Conservation (phyloP, 2,888 invertebrate genomes). For the Noctua pronuba region DNA sequence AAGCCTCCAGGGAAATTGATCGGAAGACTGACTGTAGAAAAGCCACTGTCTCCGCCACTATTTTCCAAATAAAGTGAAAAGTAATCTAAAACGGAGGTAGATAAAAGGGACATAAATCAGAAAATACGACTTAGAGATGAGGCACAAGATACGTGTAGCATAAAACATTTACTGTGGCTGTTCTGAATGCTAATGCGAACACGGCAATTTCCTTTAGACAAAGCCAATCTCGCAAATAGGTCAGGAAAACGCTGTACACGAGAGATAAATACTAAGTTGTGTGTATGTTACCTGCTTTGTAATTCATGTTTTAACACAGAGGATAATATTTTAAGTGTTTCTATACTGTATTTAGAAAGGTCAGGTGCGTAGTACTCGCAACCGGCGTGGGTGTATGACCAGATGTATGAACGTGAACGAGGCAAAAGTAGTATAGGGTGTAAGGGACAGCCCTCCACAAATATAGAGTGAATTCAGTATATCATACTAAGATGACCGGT, state of each 20-base stretch:
- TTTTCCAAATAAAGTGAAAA: not conserved
- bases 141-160: constrained; percentile 3
- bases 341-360: too few relatives aligned
- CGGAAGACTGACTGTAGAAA: not conserved
- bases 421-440: too few relatives aligned
- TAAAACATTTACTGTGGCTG: constrained; percentile 39
- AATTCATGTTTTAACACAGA: not conserved
- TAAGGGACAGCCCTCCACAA: too few relatives aligned
- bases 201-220: constrained; percentile 36
- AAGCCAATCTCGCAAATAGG: constrained; percentile 35
- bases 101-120: constrained; percentile 19
- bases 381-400: too few relatives aligned
- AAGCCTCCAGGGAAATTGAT: too few relatives aligned
- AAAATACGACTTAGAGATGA: constrained; percentile 9
- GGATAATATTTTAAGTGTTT: not conserved
- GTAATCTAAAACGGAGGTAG: not conserved
- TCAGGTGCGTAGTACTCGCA: too few relatives aligned
- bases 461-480: too few relatives aligned
- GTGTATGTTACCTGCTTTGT: not conserved
- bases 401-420: too few relatives aligned
- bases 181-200: constrained; percentile 39
- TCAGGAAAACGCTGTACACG: constrained; percentile 10
- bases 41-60: not conserved
- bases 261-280: not conserved
- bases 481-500: too few relatives aligned